A percentile compares a stretch with the other conserved stretches of the same genome.
Conservation (phyloP, 2,113 vertebrate species). For the Apodemus sylvaticus region DNA sequence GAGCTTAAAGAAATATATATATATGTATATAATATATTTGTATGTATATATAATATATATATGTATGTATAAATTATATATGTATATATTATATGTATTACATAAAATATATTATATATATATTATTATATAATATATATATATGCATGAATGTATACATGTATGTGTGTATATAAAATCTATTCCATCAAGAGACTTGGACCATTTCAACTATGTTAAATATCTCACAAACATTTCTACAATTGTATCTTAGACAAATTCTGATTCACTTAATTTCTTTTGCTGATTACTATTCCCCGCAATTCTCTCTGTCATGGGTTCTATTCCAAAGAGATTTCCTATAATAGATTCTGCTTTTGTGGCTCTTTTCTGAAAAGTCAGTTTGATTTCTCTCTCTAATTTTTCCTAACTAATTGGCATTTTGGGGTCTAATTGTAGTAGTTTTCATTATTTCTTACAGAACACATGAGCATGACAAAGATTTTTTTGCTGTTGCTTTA, state of each 20-base stretch:
- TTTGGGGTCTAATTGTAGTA: slow-evolving; percentile 50
- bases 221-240: not conserved
- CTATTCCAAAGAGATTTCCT: slow-evolving; percentile 74
- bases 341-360: slow-evolving; percentile 74
- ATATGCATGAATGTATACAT: too few species aligned
- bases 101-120: too few species aligned
- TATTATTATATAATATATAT: too few species aligned
- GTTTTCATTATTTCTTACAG: slow-evolving; percentile 48
- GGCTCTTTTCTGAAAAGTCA: slow-evolving; percentile 60
- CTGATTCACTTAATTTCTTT: slow-evolving; percentile 32
- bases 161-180: not conserved
- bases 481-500: slow-evolving; percentile 19
- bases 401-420: slow-evolving; percentile 5
- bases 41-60: too few species aligned
- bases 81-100: too few species aligned
- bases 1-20: not conserved
- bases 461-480: not conserved
- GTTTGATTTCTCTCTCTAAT: slow-evolving; percentile 13
- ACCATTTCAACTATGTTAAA: not conserved
- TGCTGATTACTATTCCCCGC: slow-evolving; percentile 69
- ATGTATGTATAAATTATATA: too few species aligned
- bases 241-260: not conserved
- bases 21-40: too few species aligned
- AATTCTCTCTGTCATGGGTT: slow-evolving; percentile 61
- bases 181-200: not conserved